A percentile compares a stretch with the other conserved stretches of the same genome.
Conservation (phyloP, 2,888 invertebrate species). For the Sphaerophoria rueppellii region DNA sequence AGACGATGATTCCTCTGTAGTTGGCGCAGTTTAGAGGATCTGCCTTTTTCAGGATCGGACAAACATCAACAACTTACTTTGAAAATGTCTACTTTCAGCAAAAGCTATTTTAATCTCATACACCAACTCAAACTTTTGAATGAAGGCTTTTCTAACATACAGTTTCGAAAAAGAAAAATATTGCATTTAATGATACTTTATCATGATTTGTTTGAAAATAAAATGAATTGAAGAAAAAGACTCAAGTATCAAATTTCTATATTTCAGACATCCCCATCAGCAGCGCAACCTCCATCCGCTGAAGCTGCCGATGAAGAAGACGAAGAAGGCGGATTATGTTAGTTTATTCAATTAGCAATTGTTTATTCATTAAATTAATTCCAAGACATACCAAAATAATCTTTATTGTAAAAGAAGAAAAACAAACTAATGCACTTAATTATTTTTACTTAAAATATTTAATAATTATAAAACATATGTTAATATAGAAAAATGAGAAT, state of each 20-base stretch:
- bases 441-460: conserved; percentile 35
- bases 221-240: no score
- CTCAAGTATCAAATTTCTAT: not conserved
- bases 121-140: no score
- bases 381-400: conserved; percentile 53
- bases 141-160: no score
- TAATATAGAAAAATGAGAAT: conserved; percentile 44
- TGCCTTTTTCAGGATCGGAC: no score
- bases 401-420: conserved; percentile 55
- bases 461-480: conserved; percentile 41
- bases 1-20: no score
- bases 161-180: no score
- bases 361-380: conserved; percentile 62
- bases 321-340: conserved; percentile 73
- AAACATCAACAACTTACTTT: no score
- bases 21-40: no score
- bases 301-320: conserved; percentile 72
- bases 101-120: no score
- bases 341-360: conserved; percentile 62
- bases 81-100: no score
- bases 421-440: conserved; percentile 47
- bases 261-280: conserved; percentile 62
- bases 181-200: no score
- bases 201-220: no score
- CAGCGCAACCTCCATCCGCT: conserved; percentile 62